Percentiles rank a stretch among this genome's conserved stretches.
phyloP scores from a whole-genome alignment of 2,797 vertebrate genomes.

The Acanthornis magna region DNA sequence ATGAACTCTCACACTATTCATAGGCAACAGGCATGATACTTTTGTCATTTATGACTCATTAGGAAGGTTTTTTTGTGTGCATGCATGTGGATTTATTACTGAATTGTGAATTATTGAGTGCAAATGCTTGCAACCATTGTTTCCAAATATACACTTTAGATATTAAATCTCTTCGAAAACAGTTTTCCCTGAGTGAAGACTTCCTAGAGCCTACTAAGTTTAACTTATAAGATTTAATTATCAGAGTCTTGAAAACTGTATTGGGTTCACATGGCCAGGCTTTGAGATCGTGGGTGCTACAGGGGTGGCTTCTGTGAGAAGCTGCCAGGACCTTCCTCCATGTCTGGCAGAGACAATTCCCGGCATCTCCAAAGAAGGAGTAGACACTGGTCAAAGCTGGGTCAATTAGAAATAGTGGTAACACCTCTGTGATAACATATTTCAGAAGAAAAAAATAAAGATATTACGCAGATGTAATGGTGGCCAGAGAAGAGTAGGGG shows the following conservation, averaged over 20 bases:
- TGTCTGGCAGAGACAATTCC: too few species aligned
- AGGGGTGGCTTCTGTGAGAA: neutral
- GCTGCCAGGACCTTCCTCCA: too few species aligned
- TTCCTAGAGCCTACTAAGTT: neutral
- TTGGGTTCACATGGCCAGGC: neutral
- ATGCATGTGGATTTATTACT: neutral
- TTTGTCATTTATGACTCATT: neutral
- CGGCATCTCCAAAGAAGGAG: too few species aligned
- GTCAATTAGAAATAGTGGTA: too few species aligned
- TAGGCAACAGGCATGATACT: neutral
- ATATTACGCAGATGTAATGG: too few species aligned
- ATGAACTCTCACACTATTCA: neutral
- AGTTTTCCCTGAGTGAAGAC: fast-evolving
- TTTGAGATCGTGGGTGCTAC: neutral
- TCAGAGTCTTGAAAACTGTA: neutral
- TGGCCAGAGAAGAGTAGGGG: too few species aligned
- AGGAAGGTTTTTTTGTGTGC: neutral
- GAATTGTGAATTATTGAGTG: neutral
- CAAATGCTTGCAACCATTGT: neutral
- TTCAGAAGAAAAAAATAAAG: too few species aligned
- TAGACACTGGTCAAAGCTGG: too few species aligned
- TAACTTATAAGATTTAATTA: neutral
- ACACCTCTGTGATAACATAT: too few species aligned
- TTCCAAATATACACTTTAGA: neutral
- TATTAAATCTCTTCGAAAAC: neutral